Evolutionary conservation across 1,140 invertebrate species (phyloP).

Genomic region (Polypedilum pembai): DNA sequence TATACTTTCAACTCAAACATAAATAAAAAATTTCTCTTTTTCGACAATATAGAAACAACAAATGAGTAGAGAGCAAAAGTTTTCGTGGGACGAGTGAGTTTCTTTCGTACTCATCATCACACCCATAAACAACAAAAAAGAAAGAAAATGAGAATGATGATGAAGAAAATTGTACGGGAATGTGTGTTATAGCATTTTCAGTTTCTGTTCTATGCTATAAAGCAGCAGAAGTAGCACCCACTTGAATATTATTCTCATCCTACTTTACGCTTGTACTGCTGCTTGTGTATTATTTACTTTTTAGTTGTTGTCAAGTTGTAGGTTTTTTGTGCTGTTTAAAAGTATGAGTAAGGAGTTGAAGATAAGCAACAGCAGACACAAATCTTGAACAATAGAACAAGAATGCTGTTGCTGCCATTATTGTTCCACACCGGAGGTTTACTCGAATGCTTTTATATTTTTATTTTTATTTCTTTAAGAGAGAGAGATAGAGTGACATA

Average conservation of each 20-base stretch:
- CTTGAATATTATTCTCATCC: background rate
- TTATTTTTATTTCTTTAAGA: background rate
- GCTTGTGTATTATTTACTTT: background rate
- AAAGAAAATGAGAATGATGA: background rate
- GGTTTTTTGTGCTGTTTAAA: background rate
- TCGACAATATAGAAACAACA: background rate
- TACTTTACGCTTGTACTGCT: background rate
- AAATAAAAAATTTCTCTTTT: background rate
- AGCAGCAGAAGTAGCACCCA: background rate
- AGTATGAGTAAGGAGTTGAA: background rate
- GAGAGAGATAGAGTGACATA: slow-evolving; percentile 3
- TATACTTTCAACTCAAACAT: slow-evolving; percentile 22
- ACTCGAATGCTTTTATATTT: background rate
- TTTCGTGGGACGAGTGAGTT: background rate
- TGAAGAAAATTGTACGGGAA: background rate
- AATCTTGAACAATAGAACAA: background rate
- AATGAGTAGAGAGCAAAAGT: background rate
- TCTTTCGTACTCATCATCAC: slow-evolving; percentile 9
- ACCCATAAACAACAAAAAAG: background rate
- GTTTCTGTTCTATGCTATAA: background rate
- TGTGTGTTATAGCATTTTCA: background rate
- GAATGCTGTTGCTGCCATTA: background rate
- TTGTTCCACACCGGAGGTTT: background rate
- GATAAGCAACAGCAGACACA: slow-evolving; percentile 6
- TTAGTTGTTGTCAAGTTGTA: slow-evolving; percentile 20